A percentile compares a stretch with the other conserved stretches of the same genome.
Evolutionary conservation across 2,888 invertebrate genomes (phyloP).

Genomic region (Lumbricus terrestris): DNA sequence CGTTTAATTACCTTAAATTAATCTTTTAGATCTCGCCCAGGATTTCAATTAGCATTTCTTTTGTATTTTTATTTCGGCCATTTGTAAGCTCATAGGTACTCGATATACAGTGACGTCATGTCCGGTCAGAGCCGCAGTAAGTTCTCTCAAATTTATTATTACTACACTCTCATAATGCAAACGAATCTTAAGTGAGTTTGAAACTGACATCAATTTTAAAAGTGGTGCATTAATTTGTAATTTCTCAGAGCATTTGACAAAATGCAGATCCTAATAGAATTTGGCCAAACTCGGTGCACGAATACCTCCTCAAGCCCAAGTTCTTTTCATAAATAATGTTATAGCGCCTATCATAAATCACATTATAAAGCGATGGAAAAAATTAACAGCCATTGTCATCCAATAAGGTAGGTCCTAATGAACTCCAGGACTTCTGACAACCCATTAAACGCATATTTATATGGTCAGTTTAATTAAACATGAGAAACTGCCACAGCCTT

Average conservation of each 20-base stretch:
- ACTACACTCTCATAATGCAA: not conserved
- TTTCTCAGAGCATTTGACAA: not conserved
- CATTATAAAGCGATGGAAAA: no score
- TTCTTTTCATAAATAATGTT: no score
- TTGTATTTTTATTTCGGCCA: constrained; percentile 6
- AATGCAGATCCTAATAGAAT: not conserved
- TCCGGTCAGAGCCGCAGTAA: not conserved
- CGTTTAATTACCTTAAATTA: constrained; percentile 72
- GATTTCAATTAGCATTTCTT: constrained; percentile 3
- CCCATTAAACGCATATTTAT: no score
- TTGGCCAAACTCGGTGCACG: not conserved
- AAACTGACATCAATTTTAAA: not conserved
- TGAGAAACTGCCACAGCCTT: no score
- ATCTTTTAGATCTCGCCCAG: not conserved
- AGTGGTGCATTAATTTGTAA: not conserved
- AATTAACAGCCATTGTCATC: no score
- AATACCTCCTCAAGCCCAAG: not conserved
- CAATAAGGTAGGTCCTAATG: no score
- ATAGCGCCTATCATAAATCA: no score
- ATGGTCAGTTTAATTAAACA: no score
- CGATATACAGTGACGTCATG: constrained; percentile 1
- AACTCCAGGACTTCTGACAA: no score
- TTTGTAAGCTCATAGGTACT: not conserved
- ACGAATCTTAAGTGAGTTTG: not conserved
- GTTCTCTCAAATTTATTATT: not conserved